Base-by-base conservation (phyloP, 1,140 invertebrate species). In the Goniozus legneri region DNA sequence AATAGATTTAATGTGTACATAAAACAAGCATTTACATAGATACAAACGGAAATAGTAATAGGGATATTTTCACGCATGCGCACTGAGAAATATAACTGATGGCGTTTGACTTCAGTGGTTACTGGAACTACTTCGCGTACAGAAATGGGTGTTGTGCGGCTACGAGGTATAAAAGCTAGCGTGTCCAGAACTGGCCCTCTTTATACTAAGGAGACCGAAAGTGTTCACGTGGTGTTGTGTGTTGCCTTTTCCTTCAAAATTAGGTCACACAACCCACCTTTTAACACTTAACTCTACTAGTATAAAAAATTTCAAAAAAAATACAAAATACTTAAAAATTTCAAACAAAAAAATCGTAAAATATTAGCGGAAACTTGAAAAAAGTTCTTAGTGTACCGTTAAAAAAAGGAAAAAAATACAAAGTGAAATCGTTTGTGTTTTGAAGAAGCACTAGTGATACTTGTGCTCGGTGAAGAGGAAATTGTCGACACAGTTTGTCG, bases 181-280 rank as follows among this genome's bases (percentile, higher is more conserved):
- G n/a, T n/a, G n/a, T n/a, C n/a, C n/a, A n/a, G n/a, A 13, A 20
- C 36, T 44, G 60, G 32, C 60, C 57, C 58, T 56, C 51, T 70
- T 67, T 66, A 27, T 61, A 59, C 50, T 53, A 71, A 73, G 75
- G 67, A 77, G 73, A 73, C 75, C 77, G 79, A 77, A 79, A 76
- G 72, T 73, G 67, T 79, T 73, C 69, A 77, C 73, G 78, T 79
- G 80, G 68, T 80, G 77, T 78, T 79, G 77, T 79, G 77, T 79
- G n/a, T n/a, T 65, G 73, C 71, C 71, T 71, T 64, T 71, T 71
- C 58, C 58, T 55, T 56, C 40, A 67, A 71, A 79, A 79, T n/a
- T 80, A 84, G 84, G 83, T 83, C 83, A 85, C 85, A 87, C 86
- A 87, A 87, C 85, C 84, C 83, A 86, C 82, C 76, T 82, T 82